Conservation (phyloP, 2,888 invertebrate species). For the Leptogaster cylindrica region DNA sequence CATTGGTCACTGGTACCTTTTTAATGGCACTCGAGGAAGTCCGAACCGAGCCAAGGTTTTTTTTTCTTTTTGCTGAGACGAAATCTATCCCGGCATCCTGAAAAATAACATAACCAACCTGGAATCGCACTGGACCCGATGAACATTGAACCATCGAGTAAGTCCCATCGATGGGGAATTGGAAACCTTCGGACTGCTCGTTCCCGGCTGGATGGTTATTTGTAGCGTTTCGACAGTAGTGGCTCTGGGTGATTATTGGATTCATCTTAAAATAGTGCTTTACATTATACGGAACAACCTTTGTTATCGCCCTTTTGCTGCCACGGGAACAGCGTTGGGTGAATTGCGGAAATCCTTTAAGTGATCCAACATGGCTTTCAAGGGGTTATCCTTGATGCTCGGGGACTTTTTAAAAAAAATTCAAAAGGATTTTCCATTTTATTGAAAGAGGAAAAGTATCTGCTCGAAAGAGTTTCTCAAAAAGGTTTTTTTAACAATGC, state of each 20-base stretch:
- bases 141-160: conserved; percentile 1
- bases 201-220: neutral
- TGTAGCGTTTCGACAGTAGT: conserved; percentile 15
- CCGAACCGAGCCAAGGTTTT: neutral
- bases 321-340: neutral
- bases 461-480: too few species aligned
- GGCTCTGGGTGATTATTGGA: conserved; percentile 29
- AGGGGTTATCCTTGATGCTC: neutral
- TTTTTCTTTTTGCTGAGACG: conserved; percentile 26
- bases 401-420: neutral
- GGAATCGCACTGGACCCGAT: conserved; percentile 11
- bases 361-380: neutral
- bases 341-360: conserved; percentile 17
- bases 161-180: too few species aligned
- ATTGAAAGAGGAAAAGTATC: too few species aligned
- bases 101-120: conserved; percentile 29
- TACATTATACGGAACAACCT: conserved; percentile 17
- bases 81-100: neutral
- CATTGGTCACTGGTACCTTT: neutral
- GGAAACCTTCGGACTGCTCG: neutral
- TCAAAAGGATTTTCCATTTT: too few species aligned
- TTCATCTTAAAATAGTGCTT: conserved; percentile 17
- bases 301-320: conserved; percentile 19
- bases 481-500: too few species aligned
- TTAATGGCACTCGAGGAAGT: conserved; percentile 22